Evolutionary conservation across 1,140 invertebrate species (phyloP), one percentile per base, ranked within the genome.

Genomic region (Drosophila subobscura): DNA sequence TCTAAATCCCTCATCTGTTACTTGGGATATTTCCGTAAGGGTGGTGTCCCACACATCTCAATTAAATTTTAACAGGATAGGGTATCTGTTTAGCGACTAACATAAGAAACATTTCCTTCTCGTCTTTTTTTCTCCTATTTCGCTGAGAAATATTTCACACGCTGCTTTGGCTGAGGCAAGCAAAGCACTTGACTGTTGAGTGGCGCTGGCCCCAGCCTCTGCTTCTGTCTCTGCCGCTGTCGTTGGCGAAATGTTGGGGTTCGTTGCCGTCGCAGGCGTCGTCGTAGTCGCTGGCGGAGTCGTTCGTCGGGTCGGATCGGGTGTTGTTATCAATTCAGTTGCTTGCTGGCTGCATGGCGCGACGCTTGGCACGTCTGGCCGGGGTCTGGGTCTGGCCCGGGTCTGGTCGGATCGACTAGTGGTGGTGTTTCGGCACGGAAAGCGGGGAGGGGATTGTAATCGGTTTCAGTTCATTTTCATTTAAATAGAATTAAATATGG

Each of bases 401-500:
- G 61, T 44, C 23, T 23, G 40, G 53, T 44, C 16, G 16, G 22
- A 12, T 12, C 2, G 52, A 20, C 14, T 7, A 16, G 12, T 16
- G 27, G 20, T 37, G 3, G 37, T 14, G 6, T 20, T 20, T 20
- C 1, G 46, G 22, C 50, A 53, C 7, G 55, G 29, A 27, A 27
- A 25, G 29, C 20, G 29, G 29, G 22, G 58, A 22, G 54, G 60
- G 47, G 63, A 75, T 72, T 65, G 78, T 85, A 89, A 89, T 90
- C 80, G 83, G 89, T 83, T 83, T 88, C 66, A 89, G 84, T 90
- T 89, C 80, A 83, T 90, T 90, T 83, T 89, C 74, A 89, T 88
- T 90, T 84, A 73, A 88, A 88, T 88, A 80, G 74, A 89, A 89
- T 89, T 89, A 89, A 89, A 89, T 89, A 89, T 89, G 83, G 83